These are phyloP conservation scores for Sceliomorpha sp. DNA, from an alignment of 2,888 invertebrate genomes.

Conservation along the genomic window DNA sequence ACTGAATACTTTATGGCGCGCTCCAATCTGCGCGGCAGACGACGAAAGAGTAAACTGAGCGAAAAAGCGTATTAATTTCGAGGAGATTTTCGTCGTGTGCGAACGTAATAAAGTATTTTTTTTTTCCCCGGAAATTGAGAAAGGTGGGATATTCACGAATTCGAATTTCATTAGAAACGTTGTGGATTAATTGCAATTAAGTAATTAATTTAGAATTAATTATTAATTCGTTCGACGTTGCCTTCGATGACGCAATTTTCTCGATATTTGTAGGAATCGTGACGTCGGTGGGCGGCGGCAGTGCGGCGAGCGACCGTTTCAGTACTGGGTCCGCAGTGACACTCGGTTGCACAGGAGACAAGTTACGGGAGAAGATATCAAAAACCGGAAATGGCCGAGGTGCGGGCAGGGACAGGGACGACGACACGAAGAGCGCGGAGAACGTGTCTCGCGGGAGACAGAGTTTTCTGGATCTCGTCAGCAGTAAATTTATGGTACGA, in stretches of 20 bases:
- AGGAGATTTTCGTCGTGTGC: not conserved
- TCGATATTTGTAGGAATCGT: conserved; percentile 56
- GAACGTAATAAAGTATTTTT: no score
- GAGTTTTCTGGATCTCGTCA: conserved; percentile 76
- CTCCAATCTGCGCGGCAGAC: no score
- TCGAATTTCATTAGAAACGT: no score
- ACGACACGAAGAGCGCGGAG: conserved; percentile 76
- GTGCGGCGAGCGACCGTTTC: conserved; percentile 64
- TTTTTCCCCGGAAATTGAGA: no score
- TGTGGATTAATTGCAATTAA: no score
- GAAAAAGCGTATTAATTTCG: not conserved
- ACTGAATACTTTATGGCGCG: no score
- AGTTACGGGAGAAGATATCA: conserved; percentile 61
- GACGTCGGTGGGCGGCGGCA: conserved; percentile 61
- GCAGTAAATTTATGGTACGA: conserved; percentile 75
- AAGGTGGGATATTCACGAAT: no score
- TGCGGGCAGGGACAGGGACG: conserved; percentile 64
- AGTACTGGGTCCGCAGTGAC: conserved; percentile 70
- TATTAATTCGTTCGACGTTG: no score
- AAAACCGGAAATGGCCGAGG: conserved; percentile 62
- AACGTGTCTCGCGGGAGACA: conserved; percentile 74
- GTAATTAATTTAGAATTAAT: no score
- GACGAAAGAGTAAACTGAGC: no score
- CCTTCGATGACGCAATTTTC: not conserved
- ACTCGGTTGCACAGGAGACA: conserved; percentile 66